A percentile compares a stretch with the other conserved stretches of the same genome.
Evolutionary conservation across 2,797 vertebrate species (phyloP).

Genomic region (Lates japonicus): DNA sequence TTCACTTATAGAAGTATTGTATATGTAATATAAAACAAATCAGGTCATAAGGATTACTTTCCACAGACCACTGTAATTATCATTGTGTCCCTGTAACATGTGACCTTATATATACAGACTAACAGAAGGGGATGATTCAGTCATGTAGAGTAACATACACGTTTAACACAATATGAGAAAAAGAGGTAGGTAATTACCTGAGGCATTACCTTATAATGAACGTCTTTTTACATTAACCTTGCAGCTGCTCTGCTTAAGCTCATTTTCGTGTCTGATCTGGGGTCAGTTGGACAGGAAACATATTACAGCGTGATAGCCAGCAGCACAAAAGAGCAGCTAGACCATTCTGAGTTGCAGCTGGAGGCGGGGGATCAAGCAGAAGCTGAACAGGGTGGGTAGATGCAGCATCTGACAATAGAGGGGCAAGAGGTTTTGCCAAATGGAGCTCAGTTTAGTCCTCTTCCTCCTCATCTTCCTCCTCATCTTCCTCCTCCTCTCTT

Average conservation of each 20-base stretch:
- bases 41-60: neutral
- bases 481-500: slow-evolving; percentile 5
- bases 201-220: neutral
- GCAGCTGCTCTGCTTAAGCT: neutral
- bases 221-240: neutral
- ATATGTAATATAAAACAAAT: neutral
- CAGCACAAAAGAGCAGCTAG: slow-evolving; percentile 13
- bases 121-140: neutral
- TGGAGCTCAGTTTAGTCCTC: slow-evolving; percentile 30
- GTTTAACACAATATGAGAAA: neutral
- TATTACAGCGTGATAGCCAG: slow-evolving; percentile 12
- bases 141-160: neutral
- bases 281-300: slow-evolving; percentile 17
- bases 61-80: neutral
- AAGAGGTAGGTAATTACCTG: neutral
- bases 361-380: neutral
- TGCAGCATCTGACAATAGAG: slow-evolving; percentile 16
- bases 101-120: neutral
- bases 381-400: slow-evolving; percentile 17
- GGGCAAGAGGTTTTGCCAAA: slow-evolving; percentile 27
- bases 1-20: neutral
- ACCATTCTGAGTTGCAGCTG: neutral
- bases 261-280: slow-evolving; percentile 5
- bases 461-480: slow-evolving; percentile 17
- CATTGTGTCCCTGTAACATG: neutral